Evolutionary conservation across 2,888 invertebrate species (phyloP), one percentile per base, ranked within the genome.

Genomic region (Xestia xanthographa): DNA sequence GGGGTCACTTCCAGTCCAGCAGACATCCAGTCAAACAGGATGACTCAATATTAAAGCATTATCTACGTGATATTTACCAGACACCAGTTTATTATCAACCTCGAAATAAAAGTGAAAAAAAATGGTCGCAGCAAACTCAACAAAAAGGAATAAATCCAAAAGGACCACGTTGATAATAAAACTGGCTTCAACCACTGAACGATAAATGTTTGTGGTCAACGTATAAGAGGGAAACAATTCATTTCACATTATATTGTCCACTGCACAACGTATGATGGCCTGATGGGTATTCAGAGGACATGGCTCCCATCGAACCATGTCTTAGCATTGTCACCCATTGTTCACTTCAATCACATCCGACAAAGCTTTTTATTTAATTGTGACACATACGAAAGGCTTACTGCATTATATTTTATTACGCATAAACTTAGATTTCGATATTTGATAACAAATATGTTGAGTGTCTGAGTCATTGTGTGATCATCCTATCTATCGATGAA

Each of bases 121-220:
- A 29, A 63, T 60, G 50, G 72, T 70, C 71, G 58, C 48, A 62
- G 38, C 60, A 48, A 72, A 69, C 22, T 14, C 65, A 75, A 75
- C 65, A 75, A 77, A 75, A 72, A 9, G 38, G 29, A 65, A 84
- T 56, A 67, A 72, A 34, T n/a, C 5, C 11, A 50, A 81, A 67
- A 73, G 43, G 34, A 82, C 56, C 60, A 77, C 65, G 65, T 77
- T 72, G 65, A 72, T 75, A 79, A 79, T 80, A 74, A 83, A 83
- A 83, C 79, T 67, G 75, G 67, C 79, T 74, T 60, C 70, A 76
- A 84, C 75, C 81, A 75, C 69, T 66, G 67, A 79, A 69, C 88
- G 72, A 79, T 80, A 79, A 86, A 86, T 75, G 71, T 88, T 82
- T 84, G 87, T 62, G 87, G 88, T 87, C 76, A 68, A 48, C 72